These are phyloP conservation scores for Limnodromus scolopaceus DNA, from an alignment of 2,797 vertebrate species.

Conservation along the genomic window DNA sequence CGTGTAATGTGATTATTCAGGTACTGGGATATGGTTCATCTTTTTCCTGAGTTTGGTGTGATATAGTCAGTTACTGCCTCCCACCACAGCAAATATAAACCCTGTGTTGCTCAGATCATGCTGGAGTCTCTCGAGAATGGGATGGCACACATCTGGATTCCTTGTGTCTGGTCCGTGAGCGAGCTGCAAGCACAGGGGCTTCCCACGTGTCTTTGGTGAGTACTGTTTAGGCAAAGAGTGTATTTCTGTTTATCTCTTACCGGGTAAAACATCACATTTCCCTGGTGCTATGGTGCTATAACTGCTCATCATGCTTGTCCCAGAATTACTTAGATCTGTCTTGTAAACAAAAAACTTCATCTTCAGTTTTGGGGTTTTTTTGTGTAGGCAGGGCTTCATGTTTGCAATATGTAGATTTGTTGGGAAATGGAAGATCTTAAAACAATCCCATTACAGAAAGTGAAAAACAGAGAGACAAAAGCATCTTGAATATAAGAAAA, in stretches of 20 bases:
- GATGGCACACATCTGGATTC: not conserved
- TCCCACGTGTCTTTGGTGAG: accelerated
- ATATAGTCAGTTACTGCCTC: not conserved
- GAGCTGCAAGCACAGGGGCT: not conserved
- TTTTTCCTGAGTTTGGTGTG: not conserved
- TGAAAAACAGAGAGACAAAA: not conserved
- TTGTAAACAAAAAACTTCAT: not conserved
- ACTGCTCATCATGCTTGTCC: not conserved
- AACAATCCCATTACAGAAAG: not conserved
- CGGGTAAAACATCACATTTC: not conserved
- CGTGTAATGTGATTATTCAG: not conserved
- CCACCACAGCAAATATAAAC: not conserved
- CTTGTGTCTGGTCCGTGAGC: not conserved
- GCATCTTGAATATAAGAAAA: not conserved
- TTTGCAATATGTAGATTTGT: not conserved
- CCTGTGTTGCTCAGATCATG: accelerated
- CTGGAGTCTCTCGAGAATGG: not conserved
- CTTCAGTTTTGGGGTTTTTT: not conserved
- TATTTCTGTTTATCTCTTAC: not conserved
- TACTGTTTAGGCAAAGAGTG: not conserved
- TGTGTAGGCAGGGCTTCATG: not conserved
- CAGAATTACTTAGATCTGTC: not conserved
- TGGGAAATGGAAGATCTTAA: not conserved
- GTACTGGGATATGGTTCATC: not conserved
- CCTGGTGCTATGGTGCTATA: not conserved